Percentiles rank a stretch among this genome's conserved stretches.
Conservation (phyloP, 2,888 invertebrate species). For the Tipula helvola region DNA sequence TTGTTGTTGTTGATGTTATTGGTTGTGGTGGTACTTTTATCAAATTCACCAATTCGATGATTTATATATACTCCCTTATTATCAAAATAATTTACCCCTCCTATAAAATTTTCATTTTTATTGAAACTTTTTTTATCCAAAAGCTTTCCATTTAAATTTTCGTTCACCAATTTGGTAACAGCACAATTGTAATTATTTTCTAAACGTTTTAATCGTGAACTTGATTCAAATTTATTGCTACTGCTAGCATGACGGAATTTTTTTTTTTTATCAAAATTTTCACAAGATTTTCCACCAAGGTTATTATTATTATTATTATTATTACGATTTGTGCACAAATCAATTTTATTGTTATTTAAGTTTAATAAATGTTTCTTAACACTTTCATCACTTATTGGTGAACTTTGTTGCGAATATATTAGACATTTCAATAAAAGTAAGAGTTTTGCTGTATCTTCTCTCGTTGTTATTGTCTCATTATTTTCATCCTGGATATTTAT, state of each 20-base stretch:
- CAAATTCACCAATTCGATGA: not conserved
- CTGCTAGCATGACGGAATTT: not conserved
- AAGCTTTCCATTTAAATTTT: not conserved
- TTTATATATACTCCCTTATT: not conserved
- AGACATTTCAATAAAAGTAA: not conserved
- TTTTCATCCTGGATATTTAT: conserved; percentile 4
- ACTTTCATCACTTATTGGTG: not conserved
- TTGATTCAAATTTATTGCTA: conserved; percentile 30
- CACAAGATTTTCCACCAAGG: not conserved
- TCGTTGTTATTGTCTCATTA: conserved; percentile 8
- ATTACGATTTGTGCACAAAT: not conserved
- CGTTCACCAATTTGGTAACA: conserved; percentile 16
- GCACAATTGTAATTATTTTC: conserved; percentile 33
- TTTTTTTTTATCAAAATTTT: not conserved
- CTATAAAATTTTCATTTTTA: not conserved
- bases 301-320: not conserved
- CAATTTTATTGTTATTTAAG: not conserved
- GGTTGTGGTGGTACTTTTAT: not conserved
- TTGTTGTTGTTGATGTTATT: not conserved
- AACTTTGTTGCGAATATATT: not conserved
- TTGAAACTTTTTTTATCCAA: not conserved
- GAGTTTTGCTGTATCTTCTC: not conserved
- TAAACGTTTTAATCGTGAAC: conserved; percentile 38
- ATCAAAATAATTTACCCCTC: not conserved
- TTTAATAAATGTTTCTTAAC: not conserved